Conservation (phyloP, 2,113 vertebrate species). For the Prietella phreatophila region DNA sequence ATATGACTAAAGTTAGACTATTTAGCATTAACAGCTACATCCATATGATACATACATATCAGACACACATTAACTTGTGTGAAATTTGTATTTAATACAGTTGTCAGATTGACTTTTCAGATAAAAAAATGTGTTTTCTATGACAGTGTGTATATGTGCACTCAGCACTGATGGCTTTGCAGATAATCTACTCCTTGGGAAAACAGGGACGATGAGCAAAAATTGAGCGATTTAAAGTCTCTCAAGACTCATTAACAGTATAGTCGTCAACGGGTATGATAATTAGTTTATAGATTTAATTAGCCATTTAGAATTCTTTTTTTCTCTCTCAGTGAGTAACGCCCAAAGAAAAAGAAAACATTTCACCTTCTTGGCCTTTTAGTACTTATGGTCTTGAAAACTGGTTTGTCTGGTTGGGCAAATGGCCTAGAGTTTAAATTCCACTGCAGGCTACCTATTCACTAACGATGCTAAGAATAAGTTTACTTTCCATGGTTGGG, state of each 20-base stretch:
- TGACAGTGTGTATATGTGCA: background rate
- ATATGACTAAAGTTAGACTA: background rate
- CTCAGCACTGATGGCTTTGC: conserved; percentile 1
- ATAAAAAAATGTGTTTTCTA: background rate
- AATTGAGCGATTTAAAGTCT: background rate
- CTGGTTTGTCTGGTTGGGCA: conserved; percentile 58
- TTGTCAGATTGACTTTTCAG: background rate
- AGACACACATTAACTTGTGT: background rate
- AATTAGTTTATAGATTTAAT: conserved; percentile 1
- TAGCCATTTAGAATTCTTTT: background rate
- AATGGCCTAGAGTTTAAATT: conserved; percentile 55
- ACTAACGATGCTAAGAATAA: conserved; percentile 12
- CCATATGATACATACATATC: too few relatives aligned
- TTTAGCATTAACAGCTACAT: background rate
- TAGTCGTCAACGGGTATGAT: background rate
- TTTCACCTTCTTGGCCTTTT: conserved; percentile 17
- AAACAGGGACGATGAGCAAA: background rate
- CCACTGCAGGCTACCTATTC: conserved; percentile 48
- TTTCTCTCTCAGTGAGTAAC: background rate
- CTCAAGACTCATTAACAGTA: background rate
- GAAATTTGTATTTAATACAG: background rate
- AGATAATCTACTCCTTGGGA: background rate
- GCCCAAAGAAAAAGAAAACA: background rate
- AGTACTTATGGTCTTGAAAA: conserved; percentile 52
- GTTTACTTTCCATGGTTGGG: conserved; percentile 16